phyloP scores from a whole-genome alignment of 2,888 invertebrate species.

The Diploptera punctata region DNA sequence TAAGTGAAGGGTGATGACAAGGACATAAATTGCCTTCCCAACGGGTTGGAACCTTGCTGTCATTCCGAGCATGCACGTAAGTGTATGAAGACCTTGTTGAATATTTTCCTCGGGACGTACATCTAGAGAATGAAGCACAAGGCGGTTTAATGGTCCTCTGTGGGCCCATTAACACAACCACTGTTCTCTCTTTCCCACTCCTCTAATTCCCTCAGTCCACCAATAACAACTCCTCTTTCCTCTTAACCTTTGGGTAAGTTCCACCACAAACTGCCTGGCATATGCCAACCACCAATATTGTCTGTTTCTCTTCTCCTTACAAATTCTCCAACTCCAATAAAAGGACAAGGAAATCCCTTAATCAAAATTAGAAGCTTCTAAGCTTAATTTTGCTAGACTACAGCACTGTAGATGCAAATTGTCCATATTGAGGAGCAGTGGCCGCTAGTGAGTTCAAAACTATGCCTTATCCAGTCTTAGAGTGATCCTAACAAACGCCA shows the following conservation, averaged over 20 bases:
- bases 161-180: conserved; percentile 11
- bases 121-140: neutral
- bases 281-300: neutral
- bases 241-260: neutral
- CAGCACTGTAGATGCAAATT: neutral
- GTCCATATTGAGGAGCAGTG: neutral
- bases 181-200: neutral
- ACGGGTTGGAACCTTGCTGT: too few relatives aligned
- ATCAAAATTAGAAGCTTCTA: neutral
- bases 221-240: neutral
- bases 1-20: too few relatives aligned
- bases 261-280: neutral
- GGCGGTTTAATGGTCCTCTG: conserved; percentile 3
- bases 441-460: too few relatives aligned
- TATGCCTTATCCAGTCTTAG: too few relatives aligned
- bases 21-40: too few relatives aligned
- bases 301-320: neutral
- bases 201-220: neutral
- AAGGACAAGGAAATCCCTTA: neutral
- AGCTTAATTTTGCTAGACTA: neutral
- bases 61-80: too few relatives aligned
- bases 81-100: too few relatives aligned
- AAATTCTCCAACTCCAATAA: neutral
- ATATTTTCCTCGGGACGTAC: too few relatives aligned
- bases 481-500: too few relatives aligned